Base-by-base conservation (phyloP, 2,113 vertebrate genomes). In the Neopipo cinnamomea region DNA sequence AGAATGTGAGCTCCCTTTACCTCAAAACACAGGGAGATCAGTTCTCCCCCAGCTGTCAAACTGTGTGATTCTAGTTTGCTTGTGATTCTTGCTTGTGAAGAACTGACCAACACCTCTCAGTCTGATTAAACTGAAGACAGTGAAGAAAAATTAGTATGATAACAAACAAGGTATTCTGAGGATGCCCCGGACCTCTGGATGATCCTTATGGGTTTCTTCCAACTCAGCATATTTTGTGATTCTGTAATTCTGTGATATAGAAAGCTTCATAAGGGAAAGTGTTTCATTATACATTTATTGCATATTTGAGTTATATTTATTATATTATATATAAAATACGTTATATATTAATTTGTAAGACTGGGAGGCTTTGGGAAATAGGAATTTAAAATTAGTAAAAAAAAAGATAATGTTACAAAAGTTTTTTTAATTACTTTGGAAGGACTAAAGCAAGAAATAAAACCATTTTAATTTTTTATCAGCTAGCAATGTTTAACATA, bases 1-100 rank as follows among this genome's bases (percentile, higher is more conserved):
- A 50, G 37, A 83, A 58, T 4, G 1, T 59, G 25, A 59, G 35
- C 25, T 59, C 17, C 4, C 8, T 78, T 70, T 71, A 21, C 3
- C 7, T 56, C 18, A 79, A 20, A 67, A 21, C 5, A 67, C 8
- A 56, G 4, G 18, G 15, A 74, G 12, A 31, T 28, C 53, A 42
- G 23, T 41, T 62, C 9, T 75, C 8, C 27, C 11, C 0, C 22
- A 42, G 0, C 3, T 44, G 12, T 28, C 14, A 52, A 42, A 5
- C 22, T 70, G 7, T 8, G 3, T 39, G 15, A 74, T 52, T 56
- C 20, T 31, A 25, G 7, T 14, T n/a, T 44, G 3, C 56, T 58
- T 41, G 39, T 41, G 39, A 41, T 41, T 11, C 39, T 41, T 3
- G 1, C 9, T 82, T 66, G 12, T 9, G 46, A 33, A 82, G 19